Percentiles rank a stretch among this genome's conserved stretches.
Conservation (phyloP, 2,888 invertebrate genomes). For the Cotesia congregata region DNA sequence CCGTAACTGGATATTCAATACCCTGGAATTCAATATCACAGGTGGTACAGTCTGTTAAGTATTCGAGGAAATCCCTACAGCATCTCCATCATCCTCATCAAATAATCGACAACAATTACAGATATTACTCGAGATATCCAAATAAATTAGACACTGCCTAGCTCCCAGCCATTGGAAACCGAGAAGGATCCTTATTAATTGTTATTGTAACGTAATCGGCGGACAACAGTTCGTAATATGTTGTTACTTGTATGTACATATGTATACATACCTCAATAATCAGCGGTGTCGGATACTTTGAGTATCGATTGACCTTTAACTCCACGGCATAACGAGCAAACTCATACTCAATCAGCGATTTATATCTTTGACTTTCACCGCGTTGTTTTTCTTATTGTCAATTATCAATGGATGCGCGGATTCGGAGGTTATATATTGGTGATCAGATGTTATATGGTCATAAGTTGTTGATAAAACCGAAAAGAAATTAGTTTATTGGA, state of each 20-base stretch:
- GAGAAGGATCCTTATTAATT: conserved; percentile 31
- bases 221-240: conserved; percentile 31
- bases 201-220: conserved; percentile 40
- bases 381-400: no score
- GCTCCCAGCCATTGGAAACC: conserved; percentile 20
- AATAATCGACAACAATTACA: neutral
- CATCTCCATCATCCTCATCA: neutral
- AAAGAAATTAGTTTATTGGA: no score
- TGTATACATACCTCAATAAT: conserved; percentile 33
- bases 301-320: conserved; percentile 41
- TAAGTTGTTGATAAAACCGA: no score
- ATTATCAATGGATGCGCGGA: no score
- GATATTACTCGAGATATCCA: neutral
- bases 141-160: conserved; percentile 18
- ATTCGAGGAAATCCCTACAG: neutral
- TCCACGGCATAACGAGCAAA: conserved; percentile 36
- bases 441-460: no score
- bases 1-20: conserved; percentile 65
- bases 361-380: neutral
- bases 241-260: no score
- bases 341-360: neutral
- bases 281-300: conserved; percentile 37
- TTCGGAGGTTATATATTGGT: no score
- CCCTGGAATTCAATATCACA: conserved; percentile 68
- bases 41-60: conserved; percentile 44